These are phyloP conservation scores for Microctonus brassicae DNA, from an alignment of 2,888 invertebrate genomes.

Conservation along the genomic window DNA sequence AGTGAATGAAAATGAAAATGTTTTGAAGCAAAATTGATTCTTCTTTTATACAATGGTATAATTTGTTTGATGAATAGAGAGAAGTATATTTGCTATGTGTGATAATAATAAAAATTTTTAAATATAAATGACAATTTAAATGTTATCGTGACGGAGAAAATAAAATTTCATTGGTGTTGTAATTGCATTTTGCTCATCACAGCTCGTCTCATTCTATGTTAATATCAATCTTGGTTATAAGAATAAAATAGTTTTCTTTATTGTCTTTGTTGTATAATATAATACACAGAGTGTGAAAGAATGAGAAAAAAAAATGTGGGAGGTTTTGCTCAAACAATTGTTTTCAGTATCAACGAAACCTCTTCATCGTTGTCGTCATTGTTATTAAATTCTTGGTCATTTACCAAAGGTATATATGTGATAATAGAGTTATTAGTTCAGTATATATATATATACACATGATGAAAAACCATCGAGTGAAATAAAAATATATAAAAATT, in stretches of 20 bases:
- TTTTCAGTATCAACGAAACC: background rate
- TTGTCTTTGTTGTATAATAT: background rate
- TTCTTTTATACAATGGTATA: too few species aligned
- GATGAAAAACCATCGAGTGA: background rate
- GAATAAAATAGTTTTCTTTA: background rate
- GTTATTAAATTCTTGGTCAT: constrained; percentile 2
- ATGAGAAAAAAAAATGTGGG: background rate
- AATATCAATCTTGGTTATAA: constrained; percentile 47
- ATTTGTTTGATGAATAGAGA: too few species aligned
- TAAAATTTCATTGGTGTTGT: constrained; percentile 44
- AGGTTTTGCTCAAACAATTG: background rate
- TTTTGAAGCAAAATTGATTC: too few species aligned
- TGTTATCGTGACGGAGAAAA: constrained; percentile 13
- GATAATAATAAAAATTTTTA: background rate
- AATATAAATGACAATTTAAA: constrained; percentile 7
- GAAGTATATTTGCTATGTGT: too few species aligned
- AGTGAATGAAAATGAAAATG: too few species aligned
- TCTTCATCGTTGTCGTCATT: background rate
- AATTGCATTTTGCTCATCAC: constrained; percentile 59
- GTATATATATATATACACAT: background rate
- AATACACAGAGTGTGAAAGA: background rate
- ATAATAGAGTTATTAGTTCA: background rate
- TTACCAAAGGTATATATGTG: too few species aligned
- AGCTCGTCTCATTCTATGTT: constrained; percentile 55
- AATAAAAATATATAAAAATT: background rate